Base-by-base conservation (phyloP, 2,888 invertebrate genomes). In the Junonia oenone region DNA sequence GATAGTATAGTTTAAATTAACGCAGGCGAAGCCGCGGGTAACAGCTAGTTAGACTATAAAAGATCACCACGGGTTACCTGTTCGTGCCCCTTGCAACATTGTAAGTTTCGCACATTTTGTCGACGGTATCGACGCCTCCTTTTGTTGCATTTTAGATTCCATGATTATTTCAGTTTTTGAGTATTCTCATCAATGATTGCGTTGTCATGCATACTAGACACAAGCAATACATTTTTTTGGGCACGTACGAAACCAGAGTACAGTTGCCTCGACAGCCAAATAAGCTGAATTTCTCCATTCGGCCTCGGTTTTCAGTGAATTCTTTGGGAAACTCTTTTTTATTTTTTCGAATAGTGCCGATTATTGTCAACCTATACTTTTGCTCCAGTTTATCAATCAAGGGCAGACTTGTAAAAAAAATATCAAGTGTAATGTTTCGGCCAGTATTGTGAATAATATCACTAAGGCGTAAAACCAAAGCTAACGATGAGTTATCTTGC, bases 241-340 rank as follows among this genome's bases (percentile, higher is more conserved):
- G 61, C 2, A 64, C 58, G 37, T 63, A 63, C 0, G 61, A 64
- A 4, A 61, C 62, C 6, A 64, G 50, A 29, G 46, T 53, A 37
- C 63, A 56, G 11, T 52, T 58, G 46, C 52, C 11, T 9, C 45
- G 45, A n/a, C 27, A 13, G 2, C 45, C 45, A 26, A 45, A 45
- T 26, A 45, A n/a, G 13, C 45, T 45, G 45, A 27, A 45, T n/a
- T 45, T 45, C 27, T 45, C 45, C 1, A 8, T 6, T 26, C 45
- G 22, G 2, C 26, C 26, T 45, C 45, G n/a, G n/a, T 27, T 6
- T 26, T 45, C 26, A 13, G 26, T 45, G 9, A 45, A 45, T 14
- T 45, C 6, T 13, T 45, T 45, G n/a, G 45, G 45, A 6, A 45
- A 9, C 8, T 45, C 45, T 13, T 14, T 45, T 45, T 45, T 45